These are phyloP conservation scores for Phalacrocorax pelagicus DNA, from an alignment of 2,113 vertebrate species.

Conservation along the genomic window DNA sequence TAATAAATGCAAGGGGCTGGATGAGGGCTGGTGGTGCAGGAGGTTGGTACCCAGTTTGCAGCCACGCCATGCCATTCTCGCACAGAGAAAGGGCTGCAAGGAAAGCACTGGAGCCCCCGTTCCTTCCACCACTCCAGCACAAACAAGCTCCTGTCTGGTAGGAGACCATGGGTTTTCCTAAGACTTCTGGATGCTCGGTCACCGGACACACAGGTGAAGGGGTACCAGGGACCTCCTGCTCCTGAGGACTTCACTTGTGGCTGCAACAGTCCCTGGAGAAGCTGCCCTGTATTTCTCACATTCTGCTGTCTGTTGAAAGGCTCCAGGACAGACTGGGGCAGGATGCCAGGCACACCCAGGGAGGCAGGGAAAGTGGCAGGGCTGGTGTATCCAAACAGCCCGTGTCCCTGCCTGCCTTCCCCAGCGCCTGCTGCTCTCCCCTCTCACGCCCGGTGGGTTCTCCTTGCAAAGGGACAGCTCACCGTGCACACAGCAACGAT, in stretches of 20 bases:
- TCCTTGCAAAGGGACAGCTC: not conserved
- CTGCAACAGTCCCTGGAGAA: accelerated
- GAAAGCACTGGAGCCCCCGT: accelerated
- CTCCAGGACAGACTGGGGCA: not conserved
- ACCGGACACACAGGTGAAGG: not conserved
- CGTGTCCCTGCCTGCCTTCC: not conserved
- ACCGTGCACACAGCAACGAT: accelerated
- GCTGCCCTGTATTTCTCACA: accelerated
- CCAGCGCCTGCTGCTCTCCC: not conserved
- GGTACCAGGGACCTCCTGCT: not conserved
- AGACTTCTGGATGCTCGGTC: not conserved
- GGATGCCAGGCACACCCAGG: not conserved
- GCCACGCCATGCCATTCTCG: accelerated
- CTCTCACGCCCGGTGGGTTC: accelerated
- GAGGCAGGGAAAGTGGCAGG: not conserved
- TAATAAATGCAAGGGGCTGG: not conserved
- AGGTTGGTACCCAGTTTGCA: accelerated
- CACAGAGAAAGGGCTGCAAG: not conserved
- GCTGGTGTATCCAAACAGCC: not conserved
- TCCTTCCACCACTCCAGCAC: not conserved
- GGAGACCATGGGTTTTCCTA: accelerated
- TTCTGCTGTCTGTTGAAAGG: not conserved
- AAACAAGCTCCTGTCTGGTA: not conserved
- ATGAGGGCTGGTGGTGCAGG: not conserved
- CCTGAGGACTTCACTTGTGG: accelerated